Evolutionary conservation across 2,888 invertebrate species (phyloP), one percentile per base, ranked within the genome.

Genomic region (Brachynemurus nebulosus): DNA sequence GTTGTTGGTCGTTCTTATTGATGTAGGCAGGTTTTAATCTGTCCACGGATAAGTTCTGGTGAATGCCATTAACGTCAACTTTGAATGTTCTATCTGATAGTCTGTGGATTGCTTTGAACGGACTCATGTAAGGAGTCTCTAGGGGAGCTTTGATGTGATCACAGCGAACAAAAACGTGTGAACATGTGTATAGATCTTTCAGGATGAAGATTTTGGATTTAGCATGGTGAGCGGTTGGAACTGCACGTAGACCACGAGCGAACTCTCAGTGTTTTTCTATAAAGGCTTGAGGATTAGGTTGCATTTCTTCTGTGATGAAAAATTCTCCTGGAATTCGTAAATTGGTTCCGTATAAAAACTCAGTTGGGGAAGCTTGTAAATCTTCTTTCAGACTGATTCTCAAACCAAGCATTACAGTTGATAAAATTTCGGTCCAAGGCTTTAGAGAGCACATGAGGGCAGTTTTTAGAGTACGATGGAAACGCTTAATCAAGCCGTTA

Each of bases 341-440:
- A n/a, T n/a, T n/a, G n/a, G n/a, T n/a, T n/a, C n/a, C n/a, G n/a
- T n/a, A n/a, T n/a, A 33, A 16, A 4, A 33, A 14, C 16, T 33
- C 33, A 4, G 33, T 16, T 6, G 33, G 33, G n/a, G 33, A 33
- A 6, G 9, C 42, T 21, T 47, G 40, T 2, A 47, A 16, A 38
- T 53, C 47, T 14, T 47, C 47, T 16, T 48, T 48, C 17, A 40
- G 35, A n/a, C 47, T 34, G 6, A 48, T 23, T 12, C 54, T 47
- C 11, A 55, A 20, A 1, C 54, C 54, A 7, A 59, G 43, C 3
- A 58, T 42, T 6, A 56, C 48, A 18, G 45, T 34, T 1, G 55
- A 55, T 16, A 58, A 48, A 9, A 40, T 40, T 11, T 45, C 37
- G 7, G 44, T 18, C 58, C 57, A 59, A 20, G 45, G 19, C 3